Evolutionary conservation across 2,888 invertebrate genomes (phyloP).

Genomic region (Patella depressa): DNA sequence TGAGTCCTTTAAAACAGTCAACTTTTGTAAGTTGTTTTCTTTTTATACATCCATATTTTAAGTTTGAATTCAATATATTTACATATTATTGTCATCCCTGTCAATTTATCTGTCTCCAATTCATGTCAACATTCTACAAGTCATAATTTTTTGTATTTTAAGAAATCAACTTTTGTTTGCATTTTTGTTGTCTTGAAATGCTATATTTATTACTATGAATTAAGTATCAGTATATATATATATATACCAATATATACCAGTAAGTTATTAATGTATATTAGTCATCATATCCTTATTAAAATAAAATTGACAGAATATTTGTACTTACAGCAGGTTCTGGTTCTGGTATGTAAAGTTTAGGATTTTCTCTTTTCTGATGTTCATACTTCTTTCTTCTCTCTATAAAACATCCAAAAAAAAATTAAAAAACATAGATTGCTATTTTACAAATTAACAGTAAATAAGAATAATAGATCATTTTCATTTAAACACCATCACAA

Average conservation of each 20-base stretch:
- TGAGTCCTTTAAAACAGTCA: too few species aligned
- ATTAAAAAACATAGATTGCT: neutral
- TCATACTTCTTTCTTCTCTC: constrained; percentile 64
- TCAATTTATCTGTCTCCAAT: too few species aligned
- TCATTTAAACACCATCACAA: neutral
- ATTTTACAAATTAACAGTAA: neutral
- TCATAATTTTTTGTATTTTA: too few species aligned
- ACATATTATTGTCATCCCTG: too few species aligned
- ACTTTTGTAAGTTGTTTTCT: too few species aligned
- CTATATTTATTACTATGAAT: too few species aligned
- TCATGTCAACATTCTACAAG: too few species aligned
- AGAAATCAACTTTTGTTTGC: too few species aligned
- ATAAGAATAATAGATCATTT: neutral
- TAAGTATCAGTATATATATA: too few species aligned
- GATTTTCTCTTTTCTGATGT: constrained; percentile 60
- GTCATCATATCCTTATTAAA: neutral
- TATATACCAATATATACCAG: neutral
- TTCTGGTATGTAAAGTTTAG: constrained; percentile 60
- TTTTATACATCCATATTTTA: too few species aligned
- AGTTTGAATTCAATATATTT: too few species aligned
- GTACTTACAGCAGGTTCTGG: constrained; percentile 63
- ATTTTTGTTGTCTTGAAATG: too few species aligned
- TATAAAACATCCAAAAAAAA: constrained; percentile 34
- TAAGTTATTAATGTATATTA: neutral
- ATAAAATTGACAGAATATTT: neutral